Evolutionary conservation across 2,797 vertebrate genomes (phyloP), one percentile per base, ranked within the genome.

Genomic region (Cryptoblepharus egeriae): DNA sequence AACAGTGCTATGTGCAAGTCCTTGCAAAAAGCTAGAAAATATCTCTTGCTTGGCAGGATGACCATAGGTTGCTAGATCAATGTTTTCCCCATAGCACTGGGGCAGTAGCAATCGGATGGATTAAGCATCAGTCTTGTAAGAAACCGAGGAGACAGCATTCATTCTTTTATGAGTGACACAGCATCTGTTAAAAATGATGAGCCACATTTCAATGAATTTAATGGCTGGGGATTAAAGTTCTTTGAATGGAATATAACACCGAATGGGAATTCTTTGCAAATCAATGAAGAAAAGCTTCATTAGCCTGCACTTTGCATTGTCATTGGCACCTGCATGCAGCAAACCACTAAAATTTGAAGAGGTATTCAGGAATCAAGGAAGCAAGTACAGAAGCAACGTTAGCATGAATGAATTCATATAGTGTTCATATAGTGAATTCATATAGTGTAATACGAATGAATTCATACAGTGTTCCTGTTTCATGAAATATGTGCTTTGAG

Each of bases 11-110:
- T 81, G 81, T 70, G 61, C 63, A 80, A 69, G n/a, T 89, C 85
- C 91, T 77, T 67, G 79, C 73, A 85, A 91, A 88, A 58, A 86
- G 1, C 58, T 83, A 65, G 76, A 82, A 88, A 91, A 87, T 90
- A 77, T 88, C 87, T 92, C 88, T 85, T 87, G 81, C 55, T 88
- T 92, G 78, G 74, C 32, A 79, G 69, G 88, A 82, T 82, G 71
- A 85, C 82, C 74, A 75, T 63, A 82, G 57, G 76, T 70, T 42
- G 42, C 65, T 13, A 42, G 64, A 87, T 88, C 75, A 75, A 78
- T 88, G 85, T 88, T 87, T 81, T 71, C 79, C 39, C 61, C 75
- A 77, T 84, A 80, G 11, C 26, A 75, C 52, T 52, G 69, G 82
- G 64, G 83, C 72, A 86, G 35, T 60, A 55, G 77, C 77, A 80